Percentiles rank a stretch among this genome's conserved stretches.
phyloP scores from a whole-genome alignment of 2,113 vertebrate species.

The Tricholaema leucomelas region DNA sequence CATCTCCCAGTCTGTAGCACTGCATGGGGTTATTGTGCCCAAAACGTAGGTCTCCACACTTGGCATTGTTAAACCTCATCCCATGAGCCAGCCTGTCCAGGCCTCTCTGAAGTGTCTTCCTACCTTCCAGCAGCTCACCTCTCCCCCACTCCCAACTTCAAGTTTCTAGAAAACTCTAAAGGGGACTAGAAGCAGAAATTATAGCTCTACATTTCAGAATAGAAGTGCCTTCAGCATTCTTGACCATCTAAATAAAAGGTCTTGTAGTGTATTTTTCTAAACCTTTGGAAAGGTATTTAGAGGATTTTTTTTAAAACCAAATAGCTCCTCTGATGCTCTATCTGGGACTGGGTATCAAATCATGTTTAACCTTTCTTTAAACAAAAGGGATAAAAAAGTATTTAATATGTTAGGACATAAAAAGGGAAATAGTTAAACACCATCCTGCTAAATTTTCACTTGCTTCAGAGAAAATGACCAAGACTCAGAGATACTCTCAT shows the following conservation, averaged over 20 bases:
- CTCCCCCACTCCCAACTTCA: background rate
- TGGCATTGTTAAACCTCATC: too few relatives aligned
- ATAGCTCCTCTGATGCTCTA: background rate
- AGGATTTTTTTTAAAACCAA: background rate
- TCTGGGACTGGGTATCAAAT: background rate
- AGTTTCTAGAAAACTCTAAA: background rate
- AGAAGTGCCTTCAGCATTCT: background rate
- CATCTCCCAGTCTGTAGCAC: too few relatives aligned
- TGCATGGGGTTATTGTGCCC: too few relatives aligned
- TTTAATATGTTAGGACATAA: background rate
- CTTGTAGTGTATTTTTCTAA: background rate
- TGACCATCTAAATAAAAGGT: background rate
- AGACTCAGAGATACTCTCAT: background rate
- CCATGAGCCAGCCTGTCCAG: too few relatives aligned
- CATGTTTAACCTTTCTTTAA: background rate
- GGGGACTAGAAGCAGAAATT: background rate
- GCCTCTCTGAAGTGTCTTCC: too few relatives aligned
- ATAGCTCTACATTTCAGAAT: background rate
- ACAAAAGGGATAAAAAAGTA: background rate
- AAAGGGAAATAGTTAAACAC: background rate
- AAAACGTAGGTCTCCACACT: too few relatives aligned
- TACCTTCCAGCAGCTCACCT: too few relatives aligned
- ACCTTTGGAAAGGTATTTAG: background rate
- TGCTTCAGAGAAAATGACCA: slow-evolving; percentile 15
- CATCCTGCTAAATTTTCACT: background rate